Base-by-base conservation (phyloP, 2,113 vertebrate genomes). In the Myanophis thanlyinensis region DNA sequence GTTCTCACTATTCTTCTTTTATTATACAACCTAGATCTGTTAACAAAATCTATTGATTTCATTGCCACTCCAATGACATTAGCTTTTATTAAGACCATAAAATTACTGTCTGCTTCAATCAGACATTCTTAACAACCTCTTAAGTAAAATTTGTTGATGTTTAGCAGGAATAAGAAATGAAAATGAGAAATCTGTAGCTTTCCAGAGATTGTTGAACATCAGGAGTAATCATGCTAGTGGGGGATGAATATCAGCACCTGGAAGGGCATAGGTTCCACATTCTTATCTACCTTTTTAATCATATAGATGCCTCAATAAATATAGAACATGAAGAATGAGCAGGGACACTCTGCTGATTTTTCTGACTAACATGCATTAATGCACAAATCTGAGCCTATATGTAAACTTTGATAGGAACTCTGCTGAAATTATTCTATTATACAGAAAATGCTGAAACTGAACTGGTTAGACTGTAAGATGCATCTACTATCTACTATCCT, bases 31-130 rank as follows among this genome's bases (percentile, higher is more conserved):
- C 49, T 54, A n/a, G n/a, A 54, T 53, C 51, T 53, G 52, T 52
- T 59, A 47, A 62, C 12, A 59, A 89, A 59, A 89, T 86, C 80
- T 20, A 87, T 93, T 93, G 56, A 93, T 89, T 95, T 92, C 49
- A 92, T 51, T 89, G 92, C 0, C 15, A 87, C 2, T 15, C 30
- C 91, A 80, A 62, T 59, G 87, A 94, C 51, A 89, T 4, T 27
- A 25, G 27, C 90, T 95, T 87, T 56, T 88, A 49, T 47, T 47
- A 89, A 89, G 53, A 11, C 12, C 22, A 59, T 89, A 59, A 23
- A 54, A 46, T 54, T 52, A 88, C 27, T 35, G 30, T 88, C 35
- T 6, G 10, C 85, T 47, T 48, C 22, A 15, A 46, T 44, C 40
- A 9, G 20, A 22, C 20, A 85, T 18, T 40, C 27, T 23, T 49